Conservation (phyloP, 2,797 vertebrate species). For the Pangasius macronema region DNA sequence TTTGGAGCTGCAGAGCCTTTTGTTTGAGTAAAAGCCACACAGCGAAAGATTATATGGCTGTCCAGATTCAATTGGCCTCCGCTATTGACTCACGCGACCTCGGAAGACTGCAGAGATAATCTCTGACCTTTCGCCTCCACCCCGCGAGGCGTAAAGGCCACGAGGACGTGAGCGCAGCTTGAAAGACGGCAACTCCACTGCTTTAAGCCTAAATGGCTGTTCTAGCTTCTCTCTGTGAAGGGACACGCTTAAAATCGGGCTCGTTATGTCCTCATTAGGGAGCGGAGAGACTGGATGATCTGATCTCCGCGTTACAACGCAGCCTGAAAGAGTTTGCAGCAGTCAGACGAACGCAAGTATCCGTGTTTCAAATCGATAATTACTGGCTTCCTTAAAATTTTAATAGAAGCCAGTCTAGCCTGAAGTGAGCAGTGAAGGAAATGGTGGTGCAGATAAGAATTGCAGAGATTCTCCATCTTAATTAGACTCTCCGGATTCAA, state of each 20-base stretch:
- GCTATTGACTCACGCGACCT: slow-evolving; percentile 69
- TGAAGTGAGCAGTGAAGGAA: slow-evolving; percentile 69
- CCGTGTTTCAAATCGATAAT: slow-evolving; percentile 71
- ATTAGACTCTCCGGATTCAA: slow-evolving; percentile 71
- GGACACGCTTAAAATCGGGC: slow-evolving; percentile 11
- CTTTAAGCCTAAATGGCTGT: neutral
- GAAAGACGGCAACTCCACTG: neutral
- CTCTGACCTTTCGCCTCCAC: slow-evolving; percentile 62
- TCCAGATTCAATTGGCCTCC: slow-evolving; percentile 64
- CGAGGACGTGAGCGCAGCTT: neutral
- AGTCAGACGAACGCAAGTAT: neutral
- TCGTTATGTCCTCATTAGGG: slow-evolving; percentile 28
- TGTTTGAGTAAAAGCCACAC: slow-evolving; percentile 69
- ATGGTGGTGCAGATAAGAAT: slow-evolving; percentile 68
- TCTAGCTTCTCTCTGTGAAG: neutral
- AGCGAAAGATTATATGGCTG: slow-evolving; percentile 65
- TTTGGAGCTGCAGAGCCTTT: slow-evolving; percentile 64
- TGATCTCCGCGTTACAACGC: neutral
- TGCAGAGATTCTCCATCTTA: slow-evolving; percentile 69
- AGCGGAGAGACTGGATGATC: neutral
- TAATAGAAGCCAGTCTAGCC: slow-evolving; percentile 71
- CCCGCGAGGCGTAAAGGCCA: neutral
- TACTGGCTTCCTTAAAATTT: slow-evolving; percentile 70
- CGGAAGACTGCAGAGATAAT: slow-evolving; percentile 64
- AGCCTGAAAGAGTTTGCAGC: neutral